Conservation (phyloP, 2,888 invertebrate species). For the Melinopterus prodromus region DNA sequence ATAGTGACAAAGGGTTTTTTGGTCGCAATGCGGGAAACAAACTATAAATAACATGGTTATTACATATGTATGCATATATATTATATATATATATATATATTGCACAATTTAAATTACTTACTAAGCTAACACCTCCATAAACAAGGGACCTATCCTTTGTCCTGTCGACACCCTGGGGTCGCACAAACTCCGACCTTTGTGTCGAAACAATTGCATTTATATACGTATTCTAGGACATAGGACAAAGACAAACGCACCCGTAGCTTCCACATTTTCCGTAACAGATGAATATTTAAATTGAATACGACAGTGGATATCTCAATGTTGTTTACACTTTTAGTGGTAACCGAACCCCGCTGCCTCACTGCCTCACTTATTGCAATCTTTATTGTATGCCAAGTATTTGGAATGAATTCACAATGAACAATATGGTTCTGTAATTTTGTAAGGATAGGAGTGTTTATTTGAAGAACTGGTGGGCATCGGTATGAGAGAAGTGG, state of each 20-base stretch:
- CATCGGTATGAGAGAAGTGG: too few relatives aligned
- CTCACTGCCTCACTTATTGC: too few relatives aligned
- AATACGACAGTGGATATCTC: background rate
- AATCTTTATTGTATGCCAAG: too few relatives aligned
- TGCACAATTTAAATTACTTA: background rate
- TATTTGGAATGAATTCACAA: too few relatives aligned
- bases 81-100: too few relatives aligned
- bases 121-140: background rate
- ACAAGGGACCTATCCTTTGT: background rate
- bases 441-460: too few relatives aligned
- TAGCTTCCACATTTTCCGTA: background rate
- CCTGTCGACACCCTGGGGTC: background rate
- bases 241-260: background rate
- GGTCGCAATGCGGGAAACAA: background rate
- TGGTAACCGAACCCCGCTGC: too few relatives aligned
- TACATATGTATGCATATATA: too few relatives aligned
- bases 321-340: background rate
- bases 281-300: background rate
- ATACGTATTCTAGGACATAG: background rate
- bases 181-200: background rate
- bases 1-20: background rate
- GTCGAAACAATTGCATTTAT: background rate
- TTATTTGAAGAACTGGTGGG: too few relatives aligned
- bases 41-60: too few relatives aligned
- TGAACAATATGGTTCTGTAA: too few relatives aligned